A percentile compares a stretch with the other conserved stretches of the same genome.
These are phyloP conservation scores for Cyaniris semiargus DNA, from an alignment of 2,888 invertebrate genomes.

Conservation along the genomic window DNA sequence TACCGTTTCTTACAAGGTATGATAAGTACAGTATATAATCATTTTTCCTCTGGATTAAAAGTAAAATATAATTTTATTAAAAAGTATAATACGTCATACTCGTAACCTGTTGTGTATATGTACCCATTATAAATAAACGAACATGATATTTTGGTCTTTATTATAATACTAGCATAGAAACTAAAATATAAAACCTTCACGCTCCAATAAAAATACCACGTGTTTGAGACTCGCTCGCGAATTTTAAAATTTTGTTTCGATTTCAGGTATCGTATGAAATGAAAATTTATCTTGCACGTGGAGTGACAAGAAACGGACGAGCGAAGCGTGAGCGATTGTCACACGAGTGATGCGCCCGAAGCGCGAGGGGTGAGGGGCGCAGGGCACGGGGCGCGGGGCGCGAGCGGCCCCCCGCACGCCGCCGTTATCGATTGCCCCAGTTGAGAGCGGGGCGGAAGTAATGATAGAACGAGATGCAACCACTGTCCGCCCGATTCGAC, in stretches of 20 bases:
- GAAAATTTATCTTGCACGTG: slow-evolving; percentile 31
- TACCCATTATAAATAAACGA: neutral
- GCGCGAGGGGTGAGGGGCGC: slow-evolving; percentile 54
- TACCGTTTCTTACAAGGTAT: too few species aligned
- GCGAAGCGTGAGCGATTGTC: slow-evolving; percentile 68
- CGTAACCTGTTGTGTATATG: neutral
- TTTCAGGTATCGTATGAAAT: slow-evolving; percentile 22
- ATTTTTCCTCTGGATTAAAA: neutral
- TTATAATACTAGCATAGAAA: neutral
- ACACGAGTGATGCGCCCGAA: slow-evolving; percentile 75
- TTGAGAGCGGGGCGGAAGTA: slow-evolving; percentile 81
- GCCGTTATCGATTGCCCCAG: slow-evolving; percentile 84
- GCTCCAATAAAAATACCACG: neutral
- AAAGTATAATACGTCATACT: too few species aligned
- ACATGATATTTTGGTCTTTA: neutral
- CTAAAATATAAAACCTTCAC: neutral
- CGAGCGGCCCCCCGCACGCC: slow-evolving; percentile 53
- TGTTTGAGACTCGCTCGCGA: neutral
- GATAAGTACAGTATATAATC: too few species aligned
- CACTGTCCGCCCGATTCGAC: slow-evolving; percentile 68
- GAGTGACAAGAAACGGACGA: slow-evolving; percentile 37
- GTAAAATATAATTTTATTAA: neutral
- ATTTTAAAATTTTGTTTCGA: neutral
- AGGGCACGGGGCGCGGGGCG: slow-evolving; percentile 50
- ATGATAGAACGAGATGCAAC: slow-evolving; percentile 79